Evolutionary conservation across 2,888 invertebrate species (phyloP), one percentile per base, ranked within the genome.

Genomic region (Copidosoma aretas): DNA sequence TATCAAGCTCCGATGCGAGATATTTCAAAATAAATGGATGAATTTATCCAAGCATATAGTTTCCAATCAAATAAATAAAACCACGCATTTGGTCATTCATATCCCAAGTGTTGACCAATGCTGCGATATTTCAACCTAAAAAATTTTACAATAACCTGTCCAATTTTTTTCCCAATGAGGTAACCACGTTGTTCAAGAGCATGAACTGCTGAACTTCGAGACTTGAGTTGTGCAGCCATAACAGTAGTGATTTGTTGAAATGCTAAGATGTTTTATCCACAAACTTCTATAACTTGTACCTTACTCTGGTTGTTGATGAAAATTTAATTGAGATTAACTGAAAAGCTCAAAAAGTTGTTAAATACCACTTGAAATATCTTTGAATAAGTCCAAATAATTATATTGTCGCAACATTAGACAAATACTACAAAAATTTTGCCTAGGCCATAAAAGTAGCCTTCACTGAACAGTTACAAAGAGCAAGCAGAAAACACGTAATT

Each of bases 141-240:
- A 32, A 32, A 32, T 32, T 32, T 32, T 3, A 32, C 32, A 32
- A 1, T 68, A 74, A 83, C 83, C 82, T 83, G 93, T 72, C 95
- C 95, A 80, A 95, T 93, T 86, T 93, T 93, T 83, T 91, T 91
- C 75, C 93, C 92, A 81, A 94, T 91, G 70, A 90, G 86, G 84
- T 94, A 94, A 79, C 94, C 94, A 81, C 92, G 88, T 85, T 92
- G 91, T 84, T 93, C 92, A 85, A 94, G 88, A 81, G 93, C 93
- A 83, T 91, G 91, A 76, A 93, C 90, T 87, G 94, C 94, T 79
- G 93, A 93, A 86, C 89, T 91, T 85, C 91, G 89, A 84, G 91
- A 89, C 87, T 89, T 89, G 85, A 91, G 87, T 86, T 88, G 88
- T 86, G 89, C 88, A 87, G 90, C 90, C 91, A 91, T 91, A 76